Percentiles rank a stretch among this genome's conserved stretches.
phyloP scores from a whole-genome alignment of 2,113 vertebrate genomes.

The Aptenodytes patagonicus region DNA sequence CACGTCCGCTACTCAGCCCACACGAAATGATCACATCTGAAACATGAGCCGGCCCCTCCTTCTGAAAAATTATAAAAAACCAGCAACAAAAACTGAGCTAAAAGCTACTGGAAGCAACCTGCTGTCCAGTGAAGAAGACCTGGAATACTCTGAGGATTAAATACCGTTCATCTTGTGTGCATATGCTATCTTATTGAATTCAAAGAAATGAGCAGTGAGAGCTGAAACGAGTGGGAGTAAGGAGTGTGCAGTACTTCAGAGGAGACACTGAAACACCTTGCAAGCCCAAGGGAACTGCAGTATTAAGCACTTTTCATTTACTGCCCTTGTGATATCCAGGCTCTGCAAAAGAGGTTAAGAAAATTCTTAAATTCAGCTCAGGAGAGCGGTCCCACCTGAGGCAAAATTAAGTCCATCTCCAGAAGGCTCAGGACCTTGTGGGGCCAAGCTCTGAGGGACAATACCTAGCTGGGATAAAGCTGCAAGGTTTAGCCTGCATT shows the following conservation, averaged over 20 bases:
- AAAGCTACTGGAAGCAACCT: constrained; percentile 15
- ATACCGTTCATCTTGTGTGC: neutral
- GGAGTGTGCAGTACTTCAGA: neutral
- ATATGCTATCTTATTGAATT: neutral
- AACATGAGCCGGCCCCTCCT: neutral
- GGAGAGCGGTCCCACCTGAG: neutral
- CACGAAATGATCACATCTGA: neutral
- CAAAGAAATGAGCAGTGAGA: neutral
- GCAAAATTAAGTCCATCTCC: neutral
- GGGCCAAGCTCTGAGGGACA: neutral
- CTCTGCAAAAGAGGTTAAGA: neutral
- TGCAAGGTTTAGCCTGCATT: neutral
- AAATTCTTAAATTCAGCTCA: neutral
- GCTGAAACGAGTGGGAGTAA: neutral
- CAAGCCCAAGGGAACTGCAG: neutral
- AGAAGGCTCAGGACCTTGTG: neutral
- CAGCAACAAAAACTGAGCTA: neutral
- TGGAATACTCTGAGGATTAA: constrained; percentile 2
- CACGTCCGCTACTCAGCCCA: neutral
- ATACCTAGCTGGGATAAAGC: neutral
- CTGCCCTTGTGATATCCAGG: neutral
- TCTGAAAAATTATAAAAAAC: neutral
- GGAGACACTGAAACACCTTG: neutral
- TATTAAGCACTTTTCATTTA: neutral
- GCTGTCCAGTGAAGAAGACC: neutral